phyloP scores from a whole-genome alignment of 2,797 vertebrate species.

The Phoxinus dragarum region DNA sequence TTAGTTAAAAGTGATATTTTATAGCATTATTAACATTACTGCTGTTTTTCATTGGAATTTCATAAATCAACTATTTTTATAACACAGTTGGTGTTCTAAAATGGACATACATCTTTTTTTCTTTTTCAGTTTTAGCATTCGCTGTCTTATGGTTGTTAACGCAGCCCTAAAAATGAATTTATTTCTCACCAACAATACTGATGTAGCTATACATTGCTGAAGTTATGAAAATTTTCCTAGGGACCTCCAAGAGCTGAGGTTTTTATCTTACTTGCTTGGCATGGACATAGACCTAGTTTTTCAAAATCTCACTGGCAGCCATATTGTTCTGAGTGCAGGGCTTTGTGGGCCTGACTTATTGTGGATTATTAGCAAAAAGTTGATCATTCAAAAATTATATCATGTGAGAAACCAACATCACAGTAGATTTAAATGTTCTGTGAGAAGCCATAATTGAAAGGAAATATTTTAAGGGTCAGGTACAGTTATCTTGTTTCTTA shows the following conservation, averaged over 20 bases:
- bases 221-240: slow-evolving; percentile 39
- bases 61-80: slow-evolving; percentile 43
- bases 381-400: background rate
- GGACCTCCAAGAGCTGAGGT: slow-evolving; percentile 29
- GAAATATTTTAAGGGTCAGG: slow-evolving; percentile 26
- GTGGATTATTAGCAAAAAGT: slow-evolving; percentile 7
- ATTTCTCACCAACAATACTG: slow-evolving; percentile 30
- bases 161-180: slow-evolving; percentile 21
- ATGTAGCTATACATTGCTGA: slow-evolving; percentile 43
- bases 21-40: slow-evolving; percentile 2
- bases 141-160: background rate
- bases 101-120: slow-evolving; percentile 13
- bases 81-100: slow-evolving; percentile 21
- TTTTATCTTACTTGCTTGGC: slow-evolving; percentile 38
- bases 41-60: slow-evolving; percentile 36
- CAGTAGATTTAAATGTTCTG: slow-evolving; percentile 6
- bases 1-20: slow-evolving; percentile 21
- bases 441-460: slow-evolving; percentile 45
- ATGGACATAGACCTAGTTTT: slow-evolving; percentile 65
- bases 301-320: slow-evolving; percentile 72
- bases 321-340: slow-evolving; percentile 66
- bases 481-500: slow-evolving; percentile 9
- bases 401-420: background rate
- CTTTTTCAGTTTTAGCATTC: slow-evolving; percentile 29
- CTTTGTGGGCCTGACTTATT: slow-evolving; percentile 19